A percentile compares a stretch with the other conserved stretches of the same genome.
These are phyloP conservation scores for Oreonectes daqikongensis DNA, from an alignment of 2,797 vertebrate genomes.

Conservation along the genomic window DNA sequence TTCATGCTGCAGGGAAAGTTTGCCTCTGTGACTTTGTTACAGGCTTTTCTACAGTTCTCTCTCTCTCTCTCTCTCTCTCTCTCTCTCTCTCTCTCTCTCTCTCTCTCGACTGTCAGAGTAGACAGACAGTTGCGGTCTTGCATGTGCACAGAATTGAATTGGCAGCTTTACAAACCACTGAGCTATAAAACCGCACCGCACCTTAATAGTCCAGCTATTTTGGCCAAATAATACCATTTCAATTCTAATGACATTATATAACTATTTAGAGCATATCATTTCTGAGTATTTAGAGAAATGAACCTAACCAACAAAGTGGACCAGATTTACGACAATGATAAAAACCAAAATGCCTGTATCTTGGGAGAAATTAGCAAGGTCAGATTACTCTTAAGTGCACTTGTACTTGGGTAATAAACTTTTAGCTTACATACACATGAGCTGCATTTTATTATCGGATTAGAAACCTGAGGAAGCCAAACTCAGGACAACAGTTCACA, in stretches of 20 bases:
- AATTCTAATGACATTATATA: not conserved
- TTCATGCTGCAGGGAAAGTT: constrained; percentile 16
- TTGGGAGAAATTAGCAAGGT: not conserved
- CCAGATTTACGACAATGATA: not conserved
- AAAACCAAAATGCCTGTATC: not conserved
- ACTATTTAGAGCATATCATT: not conserved
- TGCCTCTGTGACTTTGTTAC: constrained; percentile 13
- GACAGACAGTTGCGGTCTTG: constrained; percentile 11
- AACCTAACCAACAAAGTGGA: not conserved
- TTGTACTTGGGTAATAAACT: not conserved
- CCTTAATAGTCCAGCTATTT: not conserved
- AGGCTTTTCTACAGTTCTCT: not conserved
- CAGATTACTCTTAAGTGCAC: not conserved
- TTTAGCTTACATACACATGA: not conserved
- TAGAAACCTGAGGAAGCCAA: constrained; percentile 30
- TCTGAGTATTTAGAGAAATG: not conserved
- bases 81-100: not conserved
- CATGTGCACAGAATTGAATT: constrained; percentile 1
- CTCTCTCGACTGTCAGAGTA: not conserved
- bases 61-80: not conserved
- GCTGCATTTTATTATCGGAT: constrained; percentile 11
- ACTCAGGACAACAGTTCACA: constrained; percentile 19
- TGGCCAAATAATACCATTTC: not conserved
- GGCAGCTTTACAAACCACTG: not conserved
- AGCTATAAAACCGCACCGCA: not conserved